phyloP scores from a whole-genome alignment of 2,888 invertebrate genomes.

The Acronicta aceris region DNA sequence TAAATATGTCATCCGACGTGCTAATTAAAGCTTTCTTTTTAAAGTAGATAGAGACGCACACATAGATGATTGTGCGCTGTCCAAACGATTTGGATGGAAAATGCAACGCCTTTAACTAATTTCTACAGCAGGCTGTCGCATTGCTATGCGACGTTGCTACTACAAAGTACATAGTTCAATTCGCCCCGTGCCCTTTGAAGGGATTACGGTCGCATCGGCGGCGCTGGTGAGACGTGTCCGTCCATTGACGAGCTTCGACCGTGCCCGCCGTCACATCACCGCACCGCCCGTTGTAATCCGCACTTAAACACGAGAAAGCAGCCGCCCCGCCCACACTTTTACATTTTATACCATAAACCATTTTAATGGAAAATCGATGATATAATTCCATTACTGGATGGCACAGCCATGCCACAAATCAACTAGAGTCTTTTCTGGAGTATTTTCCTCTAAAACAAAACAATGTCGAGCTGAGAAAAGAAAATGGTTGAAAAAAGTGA shows the following conservation, averaged over 20 bases:
- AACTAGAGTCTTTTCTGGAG: conserved; percentile 61
- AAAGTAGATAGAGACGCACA: too few relatives aligned
- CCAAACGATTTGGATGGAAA: too few relatives aligned
- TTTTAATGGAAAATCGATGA: conserved; percentile 89
- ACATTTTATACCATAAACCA: conserved; percentile 88
- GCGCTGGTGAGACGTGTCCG: conserved; percentile 21
- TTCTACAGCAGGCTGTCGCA: neutral
- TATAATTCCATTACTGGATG: conserved; percentile 86
- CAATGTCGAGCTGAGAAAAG: conserved; percentile 71
- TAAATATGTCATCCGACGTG: too few relatives aligned
- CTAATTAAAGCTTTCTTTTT: too few relatives aligned
- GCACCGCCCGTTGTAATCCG: conserved; percentile 32
- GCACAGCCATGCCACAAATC: conserved; percentile 81
- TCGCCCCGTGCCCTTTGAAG: neutral
- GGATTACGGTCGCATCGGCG: conserved; percentile 11
- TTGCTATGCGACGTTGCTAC: neutral
- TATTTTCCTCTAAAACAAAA: conserved; percentile 74
- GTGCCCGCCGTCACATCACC: neutral
- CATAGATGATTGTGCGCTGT: too few relatives aligned
- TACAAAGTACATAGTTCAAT: neutral
- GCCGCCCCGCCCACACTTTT: conserved; percentile 80
- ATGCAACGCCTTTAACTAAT: neutral
- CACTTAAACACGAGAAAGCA: conserved; percentile 60
- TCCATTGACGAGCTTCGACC: conserved; percentile 31
- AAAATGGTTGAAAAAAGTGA: conserved; percentile 56